phyloP scores from a whole-genome alignment of 2,888 invertebrate species.

The Drosophila stalkeri region DNA sequence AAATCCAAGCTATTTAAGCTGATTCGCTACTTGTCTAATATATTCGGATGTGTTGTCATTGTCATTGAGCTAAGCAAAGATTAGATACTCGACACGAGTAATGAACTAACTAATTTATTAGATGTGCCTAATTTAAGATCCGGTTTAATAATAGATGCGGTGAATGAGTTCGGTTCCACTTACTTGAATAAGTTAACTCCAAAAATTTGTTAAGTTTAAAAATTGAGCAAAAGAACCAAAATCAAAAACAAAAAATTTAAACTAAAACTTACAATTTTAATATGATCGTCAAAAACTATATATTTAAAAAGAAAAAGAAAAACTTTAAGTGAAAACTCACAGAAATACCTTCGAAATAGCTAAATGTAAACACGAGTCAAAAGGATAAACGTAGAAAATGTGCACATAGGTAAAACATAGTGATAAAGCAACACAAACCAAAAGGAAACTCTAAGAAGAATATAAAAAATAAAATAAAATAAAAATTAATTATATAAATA shows the following conservation, averaged over 20 bases:
- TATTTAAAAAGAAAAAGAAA: not conserved
- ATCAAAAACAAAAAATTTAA: slow-evolving; percentile 7
- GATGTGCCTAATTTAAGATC: slow-evolving; percentile 40
- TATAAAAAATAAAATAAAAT: not conserved
- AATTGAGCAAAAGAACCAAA: slow-evolving; percentile 40
- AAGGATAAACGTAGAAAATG: slow-evolving; percentile 44
- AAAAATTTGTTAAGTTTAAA: slow-evolving; percentile 30
- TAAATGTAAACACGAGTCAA: slow-evolving; percentile 54
- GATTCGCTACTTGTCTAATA: slow-evolving; percentile 14
- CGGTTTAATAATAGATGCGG: slow-evolving; percentile 8
- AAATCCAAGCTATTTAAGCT: slow-evolving; percentile 29
- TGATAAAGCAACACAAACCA: slow-evolving; percentile 59
- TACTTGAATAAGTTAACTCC: slow-evolving; percentile 59
- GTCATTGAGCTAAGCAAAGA: slow-evolving; percentile 11
- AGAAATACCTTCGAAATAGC: slow-evolving; percentile 46
- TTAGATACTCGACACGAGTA: slow-evolving; percentile 14
- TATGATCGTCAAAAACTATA: slow-evolving; percentile 13
- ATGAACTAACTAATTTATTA: slow-evolving; percentile 24
- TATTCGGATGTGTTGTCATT: slow-evolving; percentile 13
- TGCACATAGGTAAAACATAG: slow-evolving; percentile 61
- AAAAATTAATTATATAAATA: not conserved
- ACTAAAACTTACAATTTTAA: slow-evolving; percentile 9
- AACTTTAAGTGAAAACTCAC: slow-evolving; percentile 10
- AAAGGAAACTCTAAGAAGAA: slow-evolving; percentile 27
- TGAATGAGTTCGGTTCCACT: slow-evolving; percentile 20